A percentile compares a stretch with the other conserved stretches of the same genome.
phyloP scores from a whole-genome alignment of 2,797 vertebrate genomes.

The Cuniculus paca region DNA sequence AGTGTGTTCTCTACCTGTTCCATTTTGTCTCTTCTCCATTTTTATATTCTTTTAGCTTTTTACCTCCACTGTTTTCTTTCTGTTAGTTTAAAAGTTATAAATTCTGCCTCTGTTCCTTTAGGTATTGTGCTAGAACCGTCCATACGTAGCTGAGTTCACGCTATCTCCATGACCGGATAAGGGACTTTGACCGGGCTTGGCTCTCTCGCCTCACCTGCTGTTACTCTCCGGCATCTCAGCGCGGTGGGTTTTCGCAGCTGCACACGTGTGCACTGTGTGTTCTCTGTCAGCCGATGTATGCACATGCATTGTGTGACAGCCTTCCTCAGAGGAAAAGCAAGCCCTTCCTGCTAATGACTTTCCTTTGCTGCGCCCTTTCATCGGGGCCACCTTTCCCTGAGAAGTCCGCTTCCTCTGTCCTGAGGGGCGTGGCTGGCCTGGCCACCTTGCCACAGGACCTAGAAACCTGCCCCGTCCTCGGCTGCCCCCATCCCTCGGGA shows the following conservation, averaged over 20 bases:
- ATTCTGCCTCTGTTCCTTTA: background rate
- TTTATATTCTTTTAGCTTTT: background rate
- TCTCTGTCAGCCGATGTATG: fast-evolving
- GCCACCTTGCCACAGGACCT: fast-evolving
- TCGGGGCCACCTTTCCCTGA: background rate
- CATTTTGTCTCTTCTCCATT: background rate
- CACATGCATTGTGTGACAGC: background rate
- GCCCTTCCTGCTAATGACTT: too few species aligned
- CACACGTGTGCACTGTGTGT: background rate
- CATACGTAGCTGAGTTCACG: background rate
- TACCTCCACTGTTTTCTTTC: background rate
- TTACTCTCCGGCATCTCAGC: background rate
- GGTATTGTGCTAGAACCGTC: too few species aligned
- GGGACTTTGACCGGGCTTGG: background rate
- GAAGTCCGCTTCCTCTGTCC: background rate
- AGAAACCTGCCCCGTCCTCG: fast-evolving
- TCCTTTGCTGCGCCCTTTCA: background rate
- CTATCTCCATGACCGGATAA: background rate
- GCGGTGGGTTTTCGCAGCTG: background rate
- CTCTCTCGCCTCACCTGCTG: background rate
- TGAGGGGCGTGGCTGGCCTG: fast-evolving
- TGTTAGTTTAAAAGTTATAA: background rate
- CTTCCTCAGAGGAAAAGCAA: too few species aligned
- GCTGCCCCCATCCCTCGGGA: fast-evolving
- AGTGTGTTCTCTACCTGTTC: background rate